Percentiles rank a stretch among this genome's conserved stretches.
Conservation (phyloP, 2,888 invertebrate species). For the Poecilobothrus nobilitatus region DNA sequence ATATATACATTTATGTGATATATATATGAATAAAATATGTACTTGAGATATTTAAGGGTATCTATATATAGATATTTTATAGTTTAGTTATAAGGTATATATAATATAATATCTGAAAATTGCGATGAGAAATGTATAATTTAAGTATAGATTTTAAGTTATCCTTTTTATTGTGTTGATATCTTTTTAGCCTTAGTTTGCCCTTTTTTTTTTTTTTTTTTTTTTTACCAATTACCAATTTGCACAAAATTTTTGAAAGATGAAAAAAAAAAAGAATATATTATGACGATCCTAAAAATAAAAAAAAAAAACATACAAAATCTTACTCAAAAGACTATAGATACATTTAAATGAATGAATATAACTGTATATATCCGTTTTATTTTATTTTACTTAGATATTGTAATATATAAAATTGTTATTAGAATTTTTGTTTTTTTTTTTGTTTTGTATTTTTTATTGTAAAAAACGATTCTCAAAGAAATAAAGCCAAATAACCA, state of each 20-base stretch:
- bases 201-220: background rate
- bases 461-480: background rate
- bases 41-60: no score
- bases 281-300: background rate
- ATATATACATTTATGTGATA: background rate
- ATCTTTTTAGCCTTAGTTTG: background rate
- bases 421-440: background rate
- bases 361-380: background rate
- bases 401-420: background rate
- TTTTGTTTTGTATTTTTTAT: no score
- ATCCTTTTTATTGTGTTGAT: background rate
- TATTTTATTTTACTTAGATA: no score
- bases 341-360: background rate
- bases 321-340: no score
- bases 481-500: background rate
- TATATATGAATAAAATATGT: background rate
- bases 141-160: background rate
- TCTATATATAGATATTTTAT: no score
- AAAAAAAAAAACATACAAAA: no score
- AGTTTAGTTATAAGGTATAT: background rate
- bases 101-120: background rate
- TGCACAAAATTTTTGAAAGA: background rate
- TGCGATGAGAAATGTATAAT: conserved; percentile 1
- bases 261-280: background rate
- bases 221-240: conserved; percentile 1